Percentiles rank a stretch among this genome's conserved stretches.
Conservation (phyloP, 1,140 invertebrate genomes). For the Drosophila navojoa region DNA sequence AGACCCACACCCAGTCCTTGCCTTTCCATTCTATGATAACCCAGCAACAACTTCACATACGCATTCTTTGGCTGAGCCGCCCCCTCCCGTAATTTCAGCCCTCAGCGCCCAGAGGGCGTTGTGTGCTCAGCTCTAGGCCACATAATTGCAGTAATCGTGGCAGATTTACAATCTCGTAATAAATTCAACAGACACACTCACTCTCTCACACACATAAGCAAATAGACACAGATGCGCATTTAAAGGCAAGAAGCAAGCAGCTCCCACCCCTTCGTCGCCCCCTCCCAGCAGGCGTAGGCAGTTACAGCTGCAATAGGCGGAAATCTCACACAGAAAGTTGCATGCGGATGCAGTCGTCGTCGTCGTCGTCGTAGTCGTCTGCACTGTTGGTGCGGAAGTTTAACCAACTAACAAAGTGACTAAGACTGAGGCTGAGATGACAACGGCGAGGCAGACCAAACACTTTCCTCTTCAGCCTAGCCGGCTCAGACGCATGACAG, state of each 20-base stretch:
- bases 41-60: background rate
- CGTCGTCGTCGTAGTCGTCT: conserved; percentile 24
- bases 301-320: conserved; percentile 69
- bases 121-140: conserved; percentile 38
- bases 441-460: conserved; percentile 25
- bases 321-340: conserved; percentile 73
- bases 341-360: conserved; percentile 73
- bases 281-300: conserved; percentile 22
- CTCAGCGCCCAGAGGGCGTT: conserved; percentile 8
- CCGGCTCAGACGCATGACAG: conserved; percentile 2
- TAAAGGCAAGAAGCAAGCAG: conserved; percentile 41
- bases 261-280: background rate
- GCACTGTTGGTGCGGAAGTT: conserved; percentile 62
- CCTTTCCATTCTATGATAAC: background rate
- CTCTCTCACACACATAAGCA: background rate
- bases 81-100: background rate
- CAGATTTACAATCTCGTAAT: conserved; percentile 69
- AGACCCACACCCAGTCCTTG: too few species aligned
- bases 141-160: conserved; percentile 70
- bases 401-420: conserved; percentile 72
- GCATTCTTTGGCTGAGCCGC: background rate
- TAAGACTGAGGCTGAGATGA: conserved; percentile 37
- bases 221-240: conserved; percentile 42
- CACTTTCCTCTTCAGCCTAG: conserved; percentile 3
- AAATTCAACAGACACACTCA: conserved; percentile 54